Evolutionary conservation across 2,888 invertebrate species (phyloP), one percentile per base, ranked within the genome.

Genomic region (Oxyscelio sp.): DNA sequence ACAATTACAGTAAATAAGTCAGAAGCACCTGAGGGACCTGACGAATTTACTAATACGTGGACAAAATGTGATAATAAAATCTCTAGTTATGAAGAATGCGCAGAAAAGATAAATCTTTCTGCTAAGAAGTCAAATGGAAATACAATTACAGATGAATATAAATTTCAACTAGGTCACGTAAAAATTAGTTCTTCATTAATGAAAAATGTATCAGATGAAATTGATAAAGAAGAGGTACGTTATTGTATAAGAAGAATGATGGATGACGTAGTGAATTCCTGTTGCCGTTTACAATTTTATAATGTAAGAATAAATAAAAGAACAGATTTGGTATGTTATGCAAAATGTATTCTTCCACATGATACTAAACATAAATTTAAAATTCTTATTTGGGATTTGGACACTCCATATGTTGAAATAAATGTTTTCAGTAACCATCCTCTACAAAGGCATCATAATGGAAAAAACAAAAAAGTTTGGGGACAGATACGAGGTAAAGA

Each of bases 281-380:
- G 3, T 11, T 74, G 74, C 40, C 63, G 65, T 17, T 17, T 74
- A 0, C 63, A 63, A 22, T 74, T 74, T 45, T 54, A 50, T 22
- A 58, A 21, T 21, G 11, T 8, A 22, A 15, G 75, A 13, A 11
- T 1, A 8, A 58, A 75, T 40, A 4, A 8, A 15, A 27, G 58
- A 24, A 13, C 1, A 1, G 75, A 75, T 48, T 2, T 58, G 0
- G 48, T 58, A 13, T 58, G 0, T 8, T 66, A 56, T 38, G 75
- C 65, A 22, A 75, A 54, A 40, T 75, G 75, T 50, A 15, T 56
- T 0, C 1, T 38, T 2, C 21, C 21, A 4, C 65, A 65, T 22
- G 19, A 43, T 4, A 13, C 9, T 4, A 48, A 66, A n/a, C 65
- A 75, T 19, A 31, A 31, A 21, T 75, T 75, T 19, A 75, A 58